A percentile compares a stretch with the other conserved stretches of the same genome.
phyloP scores from a whole-genome alignment of 2,113 vertebrate species.

The Halcyon malimbica region DNA sequence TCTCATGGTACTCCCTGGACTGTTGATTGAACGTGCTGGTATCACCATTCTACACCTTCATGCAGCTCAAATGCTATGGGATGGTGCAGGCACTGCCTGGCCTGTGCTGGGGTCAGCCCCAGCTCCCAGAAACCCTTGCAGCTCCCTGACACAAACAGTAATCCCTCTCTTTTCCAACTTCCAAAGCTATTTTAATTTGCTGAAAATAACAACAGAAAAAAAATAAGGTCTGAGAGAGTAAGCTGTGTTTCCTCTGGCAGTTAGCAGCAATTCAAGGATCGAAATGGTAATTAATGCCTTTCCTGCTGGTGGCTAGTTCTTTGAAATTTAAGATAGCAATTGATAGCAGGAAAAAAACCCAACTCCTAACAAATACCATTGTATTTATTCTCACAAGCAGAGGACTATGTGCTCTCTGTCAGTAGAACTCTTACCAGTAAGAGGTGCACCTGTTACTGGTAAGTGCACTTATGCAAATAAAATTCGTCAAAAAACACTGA shows the following conservation, averaged over 20 bases:
- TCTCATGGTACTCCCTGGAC: neutral
- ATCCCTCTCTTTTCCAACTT: neutral
- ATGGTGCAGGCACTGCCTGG: no score
- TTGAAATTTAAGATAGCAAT: neutral
- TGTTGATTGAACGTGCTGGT: neutral
- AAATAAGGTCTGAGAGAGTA: neutral
- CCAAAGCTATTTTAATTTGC: neutral
- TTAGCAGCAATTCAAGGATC: neutral
- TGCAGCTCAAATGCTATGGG: neutral
- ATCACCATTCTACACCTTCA: neutral
- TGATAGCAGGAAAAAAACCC: neutral
- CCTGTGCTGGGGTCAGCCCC: neutral
- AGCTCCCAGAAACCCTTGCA: neutral
- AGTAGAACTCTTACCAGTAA: neutral
- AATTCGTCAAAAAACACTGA: neutral
- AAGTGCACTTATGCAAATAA: neutral
- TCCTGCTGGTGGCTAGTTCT: neutral
- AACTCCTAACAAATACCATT: neutral
- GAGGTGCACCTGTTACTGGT: neutral
- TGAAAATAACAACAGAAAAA: neutral
- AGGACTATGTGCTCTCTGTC: neutral
- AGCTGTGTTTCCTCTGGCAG: neutral
- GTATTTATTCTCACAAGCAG: neutral
- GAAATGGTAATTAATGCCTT: neutral
- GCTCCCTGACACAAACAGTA: neutral